Evolutionary conservation across 2,888 invertebrate species (phyloP).

Genomic region (Trichopria drosophilae): DNA sequence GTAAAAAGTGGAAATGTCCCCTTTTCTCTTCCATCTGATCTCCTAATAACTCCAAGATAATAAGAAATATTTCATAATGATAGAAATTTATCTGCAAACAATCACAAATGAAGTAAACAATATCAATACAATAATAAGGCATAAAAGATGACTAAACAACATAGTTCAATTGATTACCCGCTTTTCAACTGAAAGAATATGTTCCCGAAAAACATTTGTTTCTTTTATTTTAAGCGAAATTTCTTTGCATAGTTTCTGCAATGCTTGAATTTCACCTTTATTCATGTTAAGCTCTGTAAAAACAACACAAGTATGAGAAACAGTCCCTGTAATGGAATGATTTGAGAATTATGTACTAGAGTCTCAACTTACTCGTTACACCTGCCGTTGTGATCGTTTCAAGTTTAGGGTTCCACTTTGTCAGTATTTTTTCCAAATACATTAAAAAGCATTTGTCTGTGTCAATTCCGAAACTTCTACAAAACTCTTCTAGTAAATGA

Average conservation of each 20-base stretch:
- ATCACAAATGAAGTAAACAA: constrained; percentile 15
- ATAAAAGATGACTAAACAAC: not conserved
- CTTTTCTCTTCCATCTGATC: constrained; percentile 42
- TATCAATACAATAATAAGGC: not conserved
- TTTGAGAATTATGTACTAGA: not conserved
- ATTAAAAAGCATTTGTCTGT: constrained; percentile 51
- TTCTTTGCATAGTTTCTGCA: constrained; percentile 50
- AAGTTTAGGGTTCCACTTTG: constrained; percentile 58
- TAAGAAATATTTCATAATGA: constrained; percentile 61
- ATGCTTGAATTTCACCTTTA: constrained; percentile 42
- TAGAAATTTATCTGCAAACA: constrained; percentile 60
- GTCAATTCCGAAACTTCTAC: constrained; percentile 57
- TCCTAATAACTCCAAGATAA: constrained; percentile 55
- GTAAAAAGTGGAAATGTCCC: constrained; percentile 45
- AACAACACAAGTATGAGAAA: constrained; percentile 7
- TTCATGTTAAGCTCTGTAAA: constrained; percentile 43
- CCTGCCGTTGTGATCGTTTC: constrained; percentile 25
- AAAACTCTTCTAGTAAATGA: constrained; percentile 57
- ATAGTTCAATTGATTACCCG: constrained; percentile 15
- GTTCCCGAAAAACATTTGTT: constrained; percentile 43
- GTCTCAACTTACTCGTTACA: constrained; percentile 36
- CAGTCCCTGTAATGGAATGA: not conserved
- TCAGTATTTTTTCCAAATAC: constrained; percentile 54
- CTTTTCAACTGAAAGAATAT: constrained; percentile 35
- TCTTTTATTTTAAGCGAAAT: constrained; percentile 50